Evolutionary conservation across 1,140 invertebrate species (phyloP), one percentile per base, ranked within the genome.

Genomic region (Diprion similis): DNA sequence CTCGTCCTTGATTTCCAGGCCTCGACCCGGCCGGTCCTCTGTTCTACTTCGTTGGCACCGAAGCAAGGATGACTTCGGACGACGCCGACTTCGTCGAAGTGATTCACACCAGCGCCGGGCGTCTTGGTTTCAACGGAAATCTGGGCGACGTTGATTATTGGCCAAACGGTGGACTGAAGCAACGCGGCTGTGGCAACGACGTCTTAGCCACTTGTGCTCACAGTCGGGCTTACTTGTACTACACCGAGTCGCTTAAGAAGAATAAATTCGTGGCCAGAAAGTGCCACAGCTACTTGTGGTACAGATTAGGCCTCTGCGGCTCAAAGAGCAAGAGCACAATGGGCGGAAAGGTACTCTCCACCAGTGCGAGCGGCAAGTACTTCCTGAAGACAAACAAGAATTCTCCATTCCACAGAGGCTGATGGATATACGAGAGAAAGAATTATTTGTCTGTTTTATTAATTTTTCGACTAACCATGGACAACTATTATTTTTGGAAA

Each of bases 91-190:
- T 37, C 24, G 24, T 37, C 2, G 24, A 37, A 6, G 24, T 88
- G 0, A 89, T 91, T 59, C 90, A 91, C 73, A 90, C 89, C 0
- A 84, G 85, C 68, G 83, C 77, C 0, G 85, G 84, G 0, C 0
- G 78, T 0, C 76, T 83, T 0, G 88, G 88, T 1, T 83, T 78
- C 37, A 13, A 76, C 0, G 0, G 13, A 0, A 19, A 81, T 0
- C 77, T 87, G n/a, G 90, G 90, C 0, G 81, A 91, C 19, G 83
- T 83, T 11, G 91, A 92, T 74, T 91, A 91, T 78, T 92, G 90
- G 74, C 90, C 90, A 0, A 91, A 92, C 74, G 90, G 91, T 1
- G 87, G 88, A 1, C 8, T 15, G 0, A 68, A 11, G 8, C 88
- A 89, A 78, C 17, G 74, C 0, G 87, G 87, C 0, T 89, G 88